Evolutionary conservation across 2,797 vertebrate species (phyloP), one percentile per base, ranked within the genome.

Genomic region (Ctenosaura bakeri): DNA sequence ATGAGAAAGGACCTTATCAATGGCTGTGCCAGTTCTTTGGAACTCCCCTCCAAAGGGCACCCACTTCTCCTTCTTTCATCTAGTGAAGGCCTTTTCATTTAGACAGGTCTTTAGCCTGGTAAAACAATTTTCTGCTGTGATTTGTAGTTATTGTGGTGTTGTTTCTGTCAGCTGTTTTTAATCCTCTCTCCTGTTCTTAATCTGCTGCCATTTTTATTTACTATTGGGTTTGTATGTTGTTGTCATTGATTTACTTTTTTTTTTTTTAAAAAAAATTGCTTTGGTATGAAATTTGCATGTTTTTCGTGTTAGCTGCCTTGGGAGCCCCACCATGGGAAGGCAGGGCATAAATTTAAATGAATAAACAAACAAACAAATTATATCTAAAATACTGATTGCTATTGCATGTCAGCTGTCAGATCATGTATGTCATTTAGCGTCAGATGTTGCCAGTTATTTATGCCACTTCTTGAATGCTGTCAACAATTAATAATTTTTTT

Each of bases 401-500:
- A 18, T 50, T 90, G 14, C 56, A 76, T 52, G 16, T 26, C 56
- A 82, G 38, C 54, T 83, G 54, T 62, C 54, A 76, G 14, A 64
- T 73, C 14, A 9, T 52, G 32, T 29, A 2, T n/a, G 18, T 22
- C 76, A 87, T 26, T 87, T 64, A 71, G 16, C 32, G 26, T 77
- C 71, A 64, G 38, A 62, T 79, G 14, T 42, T 69, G 20, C 42
- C 14, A 74, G 50, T 18, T 84, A 35, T 35, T 85, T 42, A 69
- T 73, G 66, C n/a, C 59, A 79, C n/a, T 38, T 85, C 26, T 78
- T 74, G 66, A 56, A 86, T 62, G 62, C 42, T 86, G 52, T 81
- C 84, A 90, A 74, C 59, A 35, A 86, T 35, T 79, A 79, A 66
- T 46, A 42, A 46, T 46, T 46, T 46, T 46, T 13, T 20, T 85